A percentile compares a stretch with the other conserved stretches of the same genome.
Evolutionary conservation across 2,113 vertebrate genomes (phyloP).

Genomic region (Chroicocephalus ridibundus): DNA sequence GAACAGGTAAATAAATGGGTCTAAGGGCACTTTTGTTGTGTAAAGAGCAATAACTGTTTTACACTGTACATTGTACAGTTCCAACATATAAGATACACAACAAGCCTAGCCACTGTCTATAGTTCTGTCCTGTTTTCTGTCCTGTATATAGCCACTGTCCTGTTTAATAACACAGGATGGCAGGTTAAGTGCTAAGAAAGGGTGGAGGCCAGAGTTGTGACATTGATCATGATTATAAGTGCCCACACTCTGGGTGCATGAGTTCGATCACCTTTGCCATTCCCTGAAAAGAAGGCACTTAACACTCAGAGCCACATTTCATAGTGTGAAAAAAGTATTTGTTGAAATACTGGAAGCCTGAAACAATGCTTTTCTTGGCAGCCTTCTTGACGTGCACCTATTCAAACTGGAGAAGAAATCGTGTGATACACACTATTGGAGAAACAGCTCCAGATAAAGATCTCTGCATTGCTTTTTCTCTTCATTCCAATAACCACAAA

Average conservation of each 20-base stretch:
- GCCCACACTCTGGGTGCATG: background rate
- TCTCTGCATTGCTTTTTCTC: background rate
- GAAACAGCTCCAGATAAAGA: conserved; percentile 8
- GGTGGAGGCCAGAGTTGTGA: background rate
- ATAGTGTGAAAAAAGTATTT: conserved; percentile 1
- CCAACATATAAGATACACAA: background rate
- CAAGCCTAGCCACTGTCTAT: background rate
- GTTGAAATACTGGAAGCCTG: conserved; percentile 11
- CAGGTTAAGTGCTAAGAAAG: background rate
- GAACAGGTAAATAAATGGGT: background rate
- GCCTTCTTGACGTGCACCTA: background rate
- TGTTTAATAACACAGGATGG: background rate
- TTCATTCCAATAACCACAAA: conserved; percentile 1
- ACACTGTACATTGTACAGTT: background rate
- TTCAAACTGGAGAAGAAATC: background rate
- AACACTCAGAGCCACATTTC: background rate
- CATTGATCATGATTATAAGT: background rate
- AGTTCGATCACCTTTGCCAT: background rate
- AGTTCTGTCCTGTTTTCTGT: too few relatives aligned
- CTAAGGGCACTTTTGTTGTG: background rate
- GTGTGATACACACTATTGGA: background rate
- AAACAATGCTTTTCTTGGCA: conserved; percentile 44
- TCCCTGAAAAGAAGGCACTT: background rate
- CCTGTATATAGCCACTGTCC: too few relatives aligned
- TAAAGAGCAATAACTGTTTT: background rate